These are phyloP conservation scores for Pristionchus mayeri DNA, from an alignment of 2,888 invertebrate species.

Conservation along the genomic window DNA sequence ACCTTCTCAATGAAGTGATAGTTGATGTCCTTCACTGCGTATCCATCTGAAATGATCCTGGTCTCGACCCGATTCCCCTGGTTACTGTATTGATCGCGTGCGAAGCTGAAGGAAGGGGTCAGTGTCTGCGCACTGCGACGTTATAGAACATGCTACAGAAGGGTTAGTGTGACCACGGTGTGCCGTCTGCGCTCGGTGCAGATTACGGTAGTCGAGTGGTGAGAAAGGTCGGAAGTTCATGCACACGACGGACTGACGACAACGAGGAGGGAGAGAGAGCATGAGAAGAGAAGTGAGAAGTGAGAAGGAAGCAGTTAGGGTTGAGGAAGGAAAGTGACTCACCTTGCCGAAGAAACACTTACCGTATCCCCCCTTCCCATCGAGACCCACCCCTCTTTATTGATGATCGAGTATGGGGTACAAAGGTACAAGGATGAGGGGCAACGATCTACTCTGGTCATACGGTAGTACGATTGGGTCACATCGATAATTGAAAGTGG, in stretches of 20 bases:
- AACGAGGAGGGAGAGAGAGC: not conserved
- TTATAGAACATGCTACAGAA: not conserved
- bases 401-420: slow-evolving; percentile 14
- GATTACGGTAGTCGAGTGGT: slow-evolving; percentile 13
- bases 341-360: not conserved
- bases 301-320: slow-evolving; percentile 24
- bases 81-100: slow-evolving; percentile 42
- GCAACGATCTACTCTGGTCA: slow-evolving; percentile 28
- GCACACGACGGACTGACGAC: slow-evolving; percentile 44
- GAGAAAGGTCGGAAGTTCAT: not conserved
- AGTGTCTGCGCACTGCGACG: not conserved
- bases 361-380: not conserved
- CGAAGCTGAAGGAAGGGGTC: not conserved
- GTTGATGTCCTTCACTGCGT: slow-evolving; percentile 66
- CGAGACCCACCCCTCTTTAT: not conserved
- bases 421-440: slow-evolving; percentile 22
- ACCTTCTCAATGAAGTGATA: slow-evolving; percentile 61
- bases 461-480: slow-evolving; percentile 45
- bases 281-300: slow-evolving; percentile 19
- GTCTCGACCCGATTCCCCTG: not conserved
- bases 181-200: not conserved
- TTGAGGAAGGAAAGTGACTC: not conserved
- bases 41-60: slow-evolving; percentile 62
- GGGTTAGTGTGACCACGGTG: slow-evolving; percentile 13
- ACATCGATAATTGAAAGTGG: slow-evolving; percentile 17